Evolutionary conservation across 2,113 vertebrate species (phyloP), one percentile per base, ranked within the genome.

Genomic region (Tetrax tetrax): DNA sequence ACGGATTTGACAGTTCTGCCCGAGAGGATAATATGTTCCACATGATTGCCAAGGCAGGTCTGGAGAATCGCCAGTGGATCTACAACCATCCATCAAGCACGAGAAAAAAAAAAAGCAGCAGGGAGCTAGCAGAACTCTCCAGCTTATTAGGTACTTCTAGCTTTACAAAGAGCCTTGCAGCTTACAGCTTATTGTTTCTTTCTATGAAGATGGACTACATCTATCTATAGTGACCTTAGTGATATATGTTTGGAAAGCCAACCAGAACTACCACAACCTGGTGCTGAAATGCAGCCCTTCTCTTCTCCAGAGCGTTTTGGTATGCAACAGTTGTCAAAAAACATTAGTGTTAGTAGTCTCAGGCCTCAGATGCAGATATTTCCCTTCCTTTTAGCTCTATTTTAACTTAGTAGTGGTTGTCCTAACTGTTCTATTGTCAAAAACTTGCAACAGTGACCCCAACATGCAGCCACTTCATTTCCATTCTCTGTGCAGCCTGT

Each of bases 1-100:
- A 96, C 4, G 33, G 80, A 97, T 86, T 95, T 89, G 63, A 91
- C 93, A 63, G 69, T 59, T 90, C 92, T 95, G 85, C 87, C 83
- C 27, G 14, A 89, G 74, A 96, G 90, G 71, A 77, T 94, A 95
- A 83, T 88, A 87, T 91, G 84, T 89, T 94, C 63, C 82, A 92
- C 59, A 45, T 78, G 80, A 89, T 43, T 97, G 78, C 95, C 76
- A 91, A 83, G 72, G 93, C 89, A 91, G 88, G 76, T 92, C 64
- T 96, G 94, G 93, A 94, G 65, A 83, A 43, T 37, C 7, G 65
- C 96, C 86, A 95, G 83, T 41, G 54, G 69, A 89, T 82, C 66
- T 87, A 88, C 89, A 96, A 95, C 47, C 90, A 89, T 91, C 87
- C 83, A 61, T 94, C 90, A 84, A 93, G 87, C 54, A 87, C 0